Percentiles rank a stretch among this genome's conserved stretches.
Conservation (phyloP, 2,888 invertebrate genomes). For the Acrobasis repandana region DNA sequence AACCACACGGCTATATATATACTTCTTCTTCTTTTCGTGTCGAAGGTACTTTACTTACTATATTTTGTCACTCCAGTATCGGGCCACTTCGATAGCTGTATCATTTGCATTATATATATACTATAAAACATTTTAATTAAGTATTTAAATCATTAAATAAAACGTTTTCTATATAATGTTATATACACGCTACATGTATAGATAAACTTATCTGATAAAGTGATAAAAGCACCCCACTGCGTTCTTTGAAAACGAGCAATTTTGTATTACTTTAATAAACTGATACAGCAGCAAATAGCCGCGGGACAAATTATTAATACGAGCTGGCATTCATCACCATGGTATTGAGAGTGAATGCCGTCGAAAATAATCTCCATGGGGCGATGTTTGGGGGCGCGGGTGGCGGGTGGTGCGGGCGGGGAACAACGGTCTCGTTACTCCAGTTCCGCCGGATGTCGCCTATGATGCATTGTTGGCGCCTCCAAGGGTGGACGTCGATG, state of each 20-base stretch:
- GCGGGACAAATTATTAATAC: constrained; percentile 71
- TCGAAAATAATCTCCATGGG: constrained; percentile 66
- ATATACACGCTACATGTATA: too few species aligned
- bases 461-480: constrained; percentile 74
- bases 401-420: constrained; percentile 43
- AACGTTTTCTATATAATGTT: too few species aligned
- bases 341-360: constrained; percentile 70
- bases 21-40: too few species aligned
- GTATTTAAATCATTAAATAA: too few species aligned
- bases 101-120: too few species aligned
- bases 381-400: constrained; percentile 20
- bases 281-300: constrained; percentile 52
- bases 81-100: too few species aligned
- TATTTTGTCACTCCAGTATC: too few species aligned
- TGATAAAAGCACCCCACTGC: constrained; percentile 11
- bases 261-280: constrained; percentile 50
- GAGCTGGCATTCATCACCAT: constrained; percentile 73
- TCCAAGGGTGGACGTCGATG: constrained; percentile 69
- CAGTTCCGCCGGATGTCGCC: constrained; percentile 78
- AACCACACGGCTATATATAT: too few species aligned
- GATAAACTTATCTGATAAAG: not conserved
- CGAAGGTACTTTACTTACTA: too few species aligned
- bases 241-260: constrained; percentile 45
- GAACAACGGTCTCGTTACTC: constrained; percentile 80
- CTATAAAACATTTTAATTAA: too few species aligned